A percentile compares a stretch with the other conserved stretches of the same genome.
Evolutionary conservation across 2,888 invertebrate species (phyloP).

Genomic region (Deroplatys truncata): DNA sequence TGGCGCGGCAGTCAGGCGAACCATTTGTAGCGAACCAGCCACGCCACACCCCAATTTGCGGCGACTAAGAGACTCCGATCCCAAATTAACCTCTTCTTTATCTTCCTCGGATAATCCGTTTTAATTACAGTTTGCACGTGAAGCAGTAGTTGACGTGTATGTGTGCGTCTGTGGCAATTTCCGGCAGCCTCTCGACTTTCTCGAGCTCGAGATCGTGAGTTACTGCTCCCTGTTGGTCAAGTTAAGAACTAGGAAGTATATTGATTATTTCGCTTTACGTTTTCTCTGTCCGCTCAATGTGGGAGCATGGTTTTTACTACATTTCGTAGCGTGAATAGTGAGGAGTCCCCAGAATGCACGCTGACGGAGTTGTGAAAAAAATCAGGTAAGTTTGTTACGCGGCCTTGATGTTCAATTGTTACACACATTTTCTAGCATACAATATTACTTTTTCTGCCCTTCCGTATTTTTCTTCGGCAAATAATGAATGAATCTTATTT

Average conservation of each 20-base stretch:
- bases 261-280: slow-evolving; percentile 24
- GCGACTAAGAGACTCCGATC: neutral
- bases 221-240: neutral
- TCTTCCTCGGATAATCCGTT: neutral
- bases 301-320: slow-evolving; percentile 19
- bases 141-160: neutral
- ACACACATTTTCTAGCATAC: too few species aligned
- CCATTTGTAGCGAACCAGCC: neutral
- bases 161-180: neutral
- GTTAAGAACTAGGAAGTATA: slow-evolving; percentile 7
- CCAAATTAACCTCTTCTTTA: neutral
- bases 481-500: too few species aligned
- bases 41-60: neutral
- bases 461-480: too few species aligned
- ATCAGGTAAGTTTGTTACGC: neutral
- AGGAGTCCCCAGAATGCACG: neutral
- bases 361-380: neutral
- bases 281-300: neutral
- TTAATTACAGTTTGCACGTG: neutral
- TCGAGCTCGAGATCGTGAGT: neutral
- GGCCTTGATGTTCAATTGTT: neutral
- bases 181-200: neutral
- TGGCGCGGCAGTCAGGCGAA: neutral
- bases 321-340: slow-evolving; percentile 11
- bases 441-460: too few species aligned